phyloP scores from a whole-genome alignment of 1,140 invertebrate species.

The Scaptomyza graminum region DNA sequence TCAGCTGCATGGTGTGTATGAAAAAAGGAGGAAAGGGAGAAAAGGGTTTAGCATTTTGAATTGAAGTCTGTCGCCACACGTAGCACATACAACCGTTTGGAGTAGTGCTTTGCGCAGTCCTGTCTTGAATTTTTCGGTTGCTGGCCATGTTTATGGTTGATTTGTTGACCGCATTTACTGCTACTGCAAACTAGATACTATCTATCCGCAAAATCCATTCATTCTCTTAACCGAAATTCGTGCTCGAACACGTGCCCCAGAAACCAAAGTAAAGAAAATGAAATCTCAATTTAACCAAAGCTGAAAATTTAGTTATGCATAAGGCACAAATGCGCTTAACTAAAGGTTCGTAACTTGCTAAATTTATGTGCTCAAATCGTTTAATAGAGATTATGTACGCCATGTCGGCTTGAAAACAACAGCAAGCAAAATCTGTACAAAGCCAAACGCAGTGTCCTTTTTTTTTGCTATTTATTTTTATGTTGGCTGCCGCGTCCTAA shows the following conservation, averaged over 20 bases:
- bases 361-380: slow-evolving; percentile 80
- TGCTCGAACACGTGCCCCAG: slow-evolving; percentile 70
- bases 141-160: slow-evolving; percentile 48
- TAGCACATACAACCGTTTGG: slow-evolving; percentile 2
- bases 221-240: slow-evolving; percentile 53
- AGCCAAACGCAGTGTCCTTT: slow-evolving; percentile 63
- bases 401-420: slow-evolving; percentile 55
- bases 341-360: slow-evolving; percentile 63
- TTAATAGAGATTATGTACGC: slow-evolving; percentile 79
- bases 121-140: neutral
- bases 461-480: slow-evolving; percentile 33
- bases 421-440: slow-evolving; percentile 43
- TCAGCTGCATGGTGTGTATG: slow-evolving; percentile 85
- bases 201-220: slow-evolving; percentile 41
- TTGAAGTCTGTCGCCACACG: slow-evolving; percentile 53
- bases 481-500: slow-evolving; percentile 18
- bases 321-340: slow-evolving; percentile 71
- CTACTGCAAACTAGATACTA: slow-evolving; percentile 12
- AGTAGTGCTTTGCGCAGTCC: slow-evolving; percentile 31
- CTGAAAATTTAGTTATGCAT: slow-evolving; percentile 71
- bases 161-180: slow-evolving; percentile 33
- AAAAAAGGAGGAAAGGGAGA: too few species aligned
- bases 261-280: slow-evolving; percentile 45
- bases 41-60: slow-evolving; percentile 19
- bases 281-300: slow-evolving; percentile 57